Evolutionary conservation across 2,888 invertebrate genomes (phyloP).

Genomic region (Lamproptera curius): DNA sequence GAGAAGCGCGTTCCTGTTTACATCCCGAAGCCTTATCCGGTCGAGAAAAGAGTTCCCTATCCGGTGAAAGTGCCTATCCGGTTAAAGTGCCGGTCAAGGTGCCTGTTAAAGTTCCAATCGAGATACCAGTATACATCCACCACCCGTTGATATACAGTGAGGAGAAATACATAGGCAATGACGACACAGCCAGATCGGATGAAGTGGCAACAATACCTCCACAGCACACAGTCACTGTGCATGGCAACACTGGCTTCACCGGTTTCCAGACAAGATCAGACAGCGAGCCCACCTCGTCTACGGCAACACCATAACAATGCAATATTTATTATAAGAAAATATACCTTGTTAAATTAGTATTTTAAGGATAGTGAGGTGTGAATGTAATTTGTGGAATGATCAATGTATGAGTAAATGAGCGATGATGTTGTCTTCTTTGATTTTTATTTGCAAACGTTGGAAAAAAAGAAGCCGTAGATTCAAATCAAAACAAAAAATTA

Average conservation of each 20-base stretch:
- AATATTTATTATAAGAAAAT: conserved; percentile 11
- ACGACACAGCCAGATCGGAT: conserved; percentile 4
- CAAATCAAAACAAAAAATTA: no score
- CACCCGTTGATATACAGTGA: conserved; percentile 43
- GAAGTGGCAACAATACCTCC: conserved; percentile 31
- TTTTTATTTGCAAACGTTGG: not conserved
- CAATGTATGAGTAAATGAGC: conserved; percentile 54
- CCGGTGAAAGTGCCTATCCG: conserved; percentile 51
- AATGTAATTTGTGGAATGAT: conserved; percentile 6
- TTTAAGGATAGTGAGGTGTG: conserved; percentile 14
- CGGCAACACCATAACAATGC: conserved; percentile 20
- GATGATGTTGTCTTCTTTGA: conserved; percentile 52
- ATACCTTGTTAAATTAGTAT: conserved; percentile 1
- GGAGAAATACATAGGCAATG: conserved; percentile 10
- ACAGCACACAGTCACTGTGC: conserved; percentile 47
- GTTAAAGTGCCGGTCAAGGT: conserved; percentile 45
- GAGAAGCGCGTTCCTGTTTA: conserved; percentile 57
- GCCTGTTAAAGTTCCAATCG: conserved; percentile 50
- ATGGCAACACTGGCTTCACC: conserved; percentile 49
- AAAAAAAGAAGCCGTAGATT: no score
- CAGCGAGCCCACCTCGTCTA: conserved; percentile 29
- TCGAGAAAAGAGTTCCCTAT: conserved; percentile 58
- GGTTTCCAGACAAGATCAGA: conserved; percentile 59
- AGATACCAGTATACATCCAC: conserved; percentile 55
- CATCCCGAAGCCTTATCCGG: conserved; percentile 44